Evolutionary conservation across 2,888 invertebrate species (phyloP).

Genomic region (Platynereis dumerilii): DNA sequence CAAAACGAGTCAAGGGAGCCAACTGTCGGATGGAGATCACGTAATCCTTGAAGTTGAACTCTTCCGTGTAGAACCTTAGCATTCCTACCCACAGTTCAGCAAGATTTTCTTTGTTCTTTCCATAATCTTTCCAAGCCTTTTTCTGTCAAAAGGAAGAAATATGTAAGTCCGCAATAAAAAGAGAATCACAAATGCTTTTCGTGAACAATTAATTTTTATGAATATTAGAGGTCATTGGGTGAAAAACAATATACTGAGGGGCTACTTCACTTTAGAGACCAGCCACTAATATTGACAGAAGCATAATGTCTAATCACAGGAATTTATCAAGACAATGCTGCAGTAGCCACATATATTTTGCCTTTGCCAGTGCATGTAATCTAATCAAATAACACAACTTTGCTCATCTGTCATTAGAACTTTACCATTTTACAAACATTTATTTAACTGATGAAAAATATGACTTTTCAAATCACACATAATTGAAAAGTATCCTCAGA

Average conservation of each 20-base stretch:
- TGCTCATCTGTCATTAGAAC: not conserved
- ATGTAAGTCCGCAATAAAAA: too few species aligned
- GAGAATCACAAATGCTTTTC: too few species aligned
- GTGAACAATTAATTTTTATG: too few species aligned
- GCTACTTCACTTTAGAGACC: too few species aligned
- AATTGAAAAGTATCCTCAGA: not conserved
- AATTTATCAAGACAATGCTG: not conserved
- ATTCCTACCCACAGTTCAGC: conserved; percentile 68
- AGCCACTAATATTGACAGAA: too few species aligned
- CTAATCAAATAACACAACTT: conserved; percentile 4
- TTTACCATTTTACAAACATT: too few species aligned
- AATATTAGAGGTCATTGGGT: too few species aligned
- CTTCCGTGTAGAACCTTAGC: conserved; percentile 68
- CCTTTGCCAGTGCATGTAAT: not conserved
- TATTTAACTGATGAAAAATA: too few species aligned
- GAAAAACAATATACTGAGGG: too few species aligned
- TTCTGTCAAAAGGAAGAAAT: conserved; percentile 42
- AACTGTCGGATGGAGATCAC: conserved; percentile 66
- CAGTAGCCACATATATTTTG: not conserved
- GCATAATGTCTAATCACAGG: too few species aligned
- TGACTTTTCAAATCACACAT: not conserved
- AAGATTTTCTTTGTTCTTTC: conserved; percentile 64
- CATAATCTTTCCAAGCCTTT: conserved; percentile 63
- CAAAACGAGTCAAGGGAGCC: conserved; percentile 65
- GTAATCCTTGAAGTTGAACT: conserved; percentile 65